Evolutionary conservation across 2,797 vertebrate genomes (phyloP).

Genomic region (Danio jaintianensis): DNA sequence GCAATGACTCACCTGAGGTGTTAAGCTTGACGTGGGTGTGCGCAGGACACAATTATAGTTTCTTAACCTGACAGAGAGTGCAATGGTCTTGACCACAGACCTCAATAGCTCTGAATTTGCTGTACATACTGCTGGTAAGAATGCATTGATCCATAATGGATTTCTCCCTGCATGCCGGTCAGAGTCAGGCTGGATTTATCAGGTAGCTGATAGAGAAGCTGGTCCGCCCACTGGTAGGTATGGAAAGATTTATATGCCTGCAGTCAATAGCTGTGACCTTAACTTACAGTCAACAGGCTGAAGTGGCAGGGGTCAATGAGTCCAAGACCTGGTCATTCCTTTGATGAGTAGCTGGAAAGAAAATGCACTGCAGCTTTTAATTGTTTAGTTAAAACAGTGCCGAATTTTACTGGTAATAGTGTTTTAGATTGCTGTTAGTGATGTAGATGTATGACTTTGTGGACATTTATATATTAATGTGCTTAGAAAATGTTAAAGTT

Average conservation of each 20-base stretch:
- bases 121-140: not conserved
- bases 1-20: conserved; percentile 52
- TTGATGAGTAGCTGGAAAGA: conserved; percentile 10
- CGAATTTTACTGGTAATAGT: not conserved
- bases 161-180: not conserved
- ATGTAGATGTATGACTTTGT: not conserved
- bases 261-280: conserved; percentile 35
- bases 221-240: conserved; percentile 3
- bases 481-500: not conserved
- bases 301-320: conserved; percentile 46
- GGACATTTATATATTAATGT: not conserved
- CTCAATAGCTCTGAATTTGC: conserved; percentile 28
- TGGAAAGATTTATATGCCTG: conserved; percentile 41
- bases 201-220: conserved; percentile 19
- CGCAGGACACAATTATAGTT: not conserved
- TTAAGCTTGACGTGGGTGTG: conserved; percentile 36
- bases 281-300: conserved; percentile 48
- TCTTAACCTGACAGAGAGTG: conserved; percentile 12
- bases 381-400: not conserved
- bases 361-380: not conserved
- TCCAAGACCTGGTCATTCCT: conserved; percentile 17
- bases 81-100: conserved; percentile 35
- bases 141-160: conserved; percentile 34
- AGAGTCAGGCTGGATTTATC: conserved; percentile 29
- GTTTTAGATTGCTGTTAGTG: not conserved